A percentile compares a stretch with the other conserved stretches of the same genome.
Conservation (phyloP, 2,888 invertebrate species). For the Erebia palarica region DNA sequence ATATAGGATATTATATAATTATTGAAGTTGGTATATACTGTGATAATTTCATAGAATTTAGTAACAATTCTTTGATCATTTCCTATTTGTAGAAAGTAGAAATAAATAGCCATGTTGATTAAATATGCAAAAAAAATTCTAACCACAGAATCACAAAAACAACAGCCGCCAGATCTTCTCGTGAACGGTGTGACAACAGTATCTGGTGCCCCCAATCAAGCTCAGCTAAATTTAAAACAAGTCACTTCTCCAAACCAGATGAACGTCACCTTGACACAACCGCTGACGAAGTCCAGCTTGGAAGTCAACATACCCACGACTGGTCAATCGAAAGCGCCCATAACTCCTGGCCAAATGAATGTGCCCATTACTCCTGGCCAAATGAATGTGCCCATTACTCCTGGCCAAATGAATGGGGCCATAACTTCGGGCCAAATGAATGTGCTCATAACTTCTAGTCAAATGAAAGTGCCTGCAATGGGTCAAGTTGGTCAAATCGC, state of each 20-base stretch:
- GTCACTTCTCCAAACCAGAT: constrained; percentile 18
- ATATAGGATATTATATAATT: no score
- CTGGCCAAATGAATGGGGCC: background rate
- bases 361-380: background rate
- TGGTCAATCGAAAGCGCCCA: background rate
- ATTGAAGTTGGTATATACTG: no score
- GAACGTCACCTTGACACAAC: background rate
- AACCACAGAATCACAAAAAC: constrained; percentile 56
- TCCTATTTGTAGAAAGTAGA: no score
- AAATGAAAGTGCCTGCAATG: background rate
- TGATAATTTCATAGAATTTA: no score
- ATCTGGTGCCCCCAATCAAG: constrained; percentile 40
- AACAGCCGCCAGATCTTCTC: constrained; percentile 67
- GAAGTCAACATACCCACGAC: constrained; percentile 15
- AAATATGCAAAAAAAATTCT: no score
- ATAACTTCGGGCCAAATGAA: constrained; percentile 5
- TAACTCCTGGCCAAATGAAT: constrained; percentile 1
- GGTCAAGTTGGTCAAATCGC: background rate
- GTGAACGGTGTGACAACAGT: constrained; percentile 57
- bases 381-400: background rate
- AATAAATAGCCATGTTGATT: no score
- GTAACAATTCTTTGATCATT: no score
- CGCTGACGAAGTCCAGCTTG: constrained; percentile 6
- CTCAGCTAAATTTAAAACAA: constrained; percentile 43
- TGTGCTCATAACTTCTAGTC: background rate